Percentiles rank a stretch among this genome's conserved stretches.
Conservation (phyloP, 2,797 vertebrate genomes). For the Channallabes apus region DNA sequence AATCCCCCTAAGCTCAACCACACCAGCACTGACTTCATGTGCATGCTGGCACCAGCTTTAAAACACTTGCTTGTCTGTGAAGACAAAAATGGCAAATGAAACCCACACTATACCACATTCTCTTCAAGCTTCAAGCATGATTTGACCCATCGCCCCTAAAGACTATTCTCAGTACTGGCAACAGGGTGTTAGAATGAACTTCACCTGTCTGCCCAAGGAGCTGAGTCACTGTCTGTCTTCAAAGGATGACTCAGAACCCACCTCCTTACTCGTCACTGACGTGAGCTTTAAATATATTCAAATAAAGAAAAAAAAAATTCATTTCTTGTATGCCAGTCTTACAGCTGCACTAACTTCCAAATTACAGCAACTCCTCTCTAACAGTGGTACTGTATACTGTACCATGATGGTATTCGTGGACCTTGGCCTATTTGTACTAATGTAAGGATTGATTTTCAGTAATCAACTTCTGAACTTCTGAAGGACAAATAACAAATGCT, state of each 20-base stretch:
- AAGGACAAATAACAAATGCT: background rate
- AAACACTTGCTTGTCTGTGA: background rate
- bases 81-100: background rate
- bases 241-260: background rate
- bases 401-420: background rate
- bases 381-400: too few species aligned
- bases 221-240: background rate
- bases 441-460: background rate
- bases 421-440: background rate
- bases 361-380: background rate
- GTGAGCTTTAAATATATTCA: background rate
- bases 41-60: background rate
- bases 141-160: background rate
- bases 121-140: background rate
- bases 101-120: background rate
- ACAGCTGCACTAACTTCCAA: background rate
- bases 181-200: background rate
- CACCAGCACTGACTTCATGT: background rate
- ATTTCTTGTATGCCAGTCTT: background rate
- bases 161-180: constrained; percentile 3
- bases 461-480: background rate
- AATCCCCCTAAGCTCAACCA: background rate
- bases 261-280: constrained; percentile 8
- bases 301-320: background rate
- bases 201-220: constrained; percentile 7